Conservation (phyloP, 2,113 vertebrate species). For the Poecile atricapillus region DNA sequence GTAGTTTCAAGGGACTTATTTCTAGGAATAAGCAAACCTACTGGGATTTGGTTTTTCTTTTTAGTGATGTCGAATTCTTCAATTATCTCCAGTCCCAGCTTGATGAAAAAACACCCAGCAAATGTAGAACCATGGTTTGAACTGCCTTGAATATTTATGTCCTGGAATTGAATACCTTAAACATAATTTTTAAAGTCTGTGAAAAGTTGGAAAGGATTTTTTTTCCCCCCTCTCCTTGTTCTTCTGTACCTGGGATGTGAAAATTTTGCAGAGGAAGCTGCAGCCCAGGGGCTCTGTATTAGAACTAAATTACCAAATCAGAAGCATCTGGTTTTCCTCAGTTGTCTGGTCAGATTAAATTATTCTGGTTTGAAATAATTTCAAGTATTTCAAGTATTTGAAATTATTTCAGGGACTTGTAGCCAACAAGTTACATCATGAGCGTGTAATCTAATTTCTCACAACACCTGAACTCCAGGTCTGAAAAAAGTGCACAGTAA, state of each 20-base stretch:
- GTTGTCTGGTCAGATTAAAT: not conserved
- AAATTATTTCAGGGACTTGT: not conserved
- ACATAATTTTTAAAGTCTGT: not conserved
- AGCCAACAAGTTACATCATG: rapidly evolving
- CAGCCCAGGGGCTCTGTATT: not conserved
- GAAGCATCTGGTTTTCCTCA: not conserved
- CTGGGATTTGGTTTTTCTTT: not conserved
- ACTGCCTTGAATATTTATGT: not conserved
- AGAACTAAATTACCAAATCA: not conserved
- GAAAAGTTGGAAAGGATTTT: not conserved
- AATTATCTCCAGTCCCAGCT: not conserved
- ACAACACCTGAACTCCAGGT: not conserved
- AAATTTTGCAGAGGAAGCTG: not conserved
- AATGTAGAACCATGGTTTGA: not conserved
- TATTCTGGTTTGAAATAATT: not conserved
- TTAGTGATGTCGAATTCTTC: not conserved
- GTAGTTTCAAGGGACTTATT: not conserved
- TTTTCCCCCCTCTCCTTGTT: rapidly evolving
- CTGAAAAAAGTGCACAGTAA: not conserved
- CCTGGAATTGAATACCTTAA: not conserved
- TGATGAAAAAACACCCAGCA: not conserved
- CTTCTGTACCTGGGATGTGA: not conserved
- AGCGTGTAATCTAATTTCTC: not conserved
- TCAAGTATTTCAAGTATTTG: not conserved
- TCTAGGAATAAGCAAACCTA: not conserved